These are phyloP conservation scores for Vanessa cardui DNA, from an alignment of 2,888 invertebrate species.

Conservation along the genomic window DNA sequence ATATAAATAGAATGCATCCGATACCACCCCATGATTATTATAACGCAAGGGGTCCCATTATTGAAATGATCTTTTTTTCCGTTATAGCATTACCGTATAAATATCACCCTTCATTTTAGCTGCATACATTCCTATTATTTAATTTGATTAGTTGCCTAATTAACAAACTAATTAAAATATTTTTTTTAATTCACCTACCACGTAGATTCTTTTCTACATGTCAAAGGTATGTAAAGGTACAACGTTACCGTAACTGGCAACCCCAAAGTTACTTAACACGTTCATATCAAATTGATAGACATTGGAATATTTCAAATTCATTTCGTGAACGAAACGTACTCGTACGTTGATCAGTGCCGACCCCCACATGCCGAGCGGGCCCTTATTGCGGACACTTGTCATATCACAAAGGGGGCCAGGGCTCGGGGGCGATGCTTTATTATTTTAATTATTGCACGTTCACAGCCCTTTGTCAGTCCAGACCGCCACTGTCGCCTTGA, in stretches of 20 bases:
- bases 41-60: no score
- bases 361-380: constrained; percentile 53
- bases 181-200: no score
- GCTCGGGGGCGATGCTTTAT: constrained; percentile 69
- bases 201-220: no score
- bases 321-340: constrained; percentile 29
- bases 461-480: constrained; percentile 70
- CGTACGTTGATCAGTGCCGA: constrained; percentile 31
- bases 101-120: no score
- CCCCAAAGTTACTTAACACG: constrained; percentile 25
- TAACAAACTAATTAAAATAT: no score
- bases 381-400: constrained; percentile 81
- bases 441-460: constrained; percentile 81
- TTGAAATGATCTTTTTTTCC: no score
- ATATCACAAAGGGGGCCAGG: constrained; percentile 74
- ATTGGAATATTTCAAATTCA: constrained; percentile 36
- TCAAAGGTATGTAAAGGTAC: no score
- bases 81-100: no score
- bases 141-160: no score
- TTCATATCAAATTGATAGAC: constrained; percentile 30
- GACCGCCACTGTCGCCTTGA: constrained; percentile 55
- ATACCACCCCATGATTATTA: no score
- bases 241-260: constrained; percentile 2
- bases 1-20: no score
- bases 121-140: no score